These are phyloP conservation scores for Calidris pugnax DNA, from an alignment of 2,113 vertebrate species.

Conservation along the genomic window DNA sequence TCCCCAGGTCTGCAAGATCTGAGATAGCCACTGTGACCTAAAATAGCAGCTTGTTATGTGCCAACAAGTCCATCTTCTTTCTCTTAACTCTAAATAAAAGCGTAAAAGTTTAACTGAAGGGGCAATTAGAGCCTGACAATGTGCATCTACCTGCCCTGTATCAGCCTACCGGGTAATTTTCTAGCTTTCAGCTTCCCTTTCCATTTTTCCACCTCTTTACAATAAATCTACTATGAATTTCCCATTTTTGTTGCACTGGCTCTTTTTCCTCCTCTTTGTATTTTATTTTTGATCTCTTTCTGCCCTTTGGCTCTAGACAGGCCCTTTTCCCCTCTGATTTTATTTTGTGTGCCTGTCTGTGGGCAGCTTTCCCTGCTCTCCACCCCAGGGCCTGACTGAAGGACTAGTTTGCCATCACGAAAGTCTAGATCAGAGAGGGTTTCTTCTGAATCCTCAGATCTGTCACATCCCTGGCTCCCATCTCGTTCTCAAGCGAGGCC, in stretches of 20 bases:
- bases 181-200: not conserved
- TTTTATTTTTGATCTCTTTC: not conserved
- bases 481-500: rapidly evolving
- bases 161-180: not conserved
- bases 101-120: not conserved
- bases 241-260: not conserved
- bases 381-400: not conserved
- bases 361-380: not conserved
- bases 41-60: not conserved
- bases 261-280: not conserved
- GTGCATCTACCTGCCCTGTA: not conserved
- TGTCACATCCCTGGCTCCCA: not conserved
- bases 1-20: not conserved
- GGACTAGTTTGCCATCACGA: not conserved
- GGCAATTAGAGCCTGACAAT: not conserved
- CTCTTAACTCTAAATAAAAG: not conserved
- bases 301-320: not conserved
- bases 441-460: not conserved
- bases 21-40: not conserved
- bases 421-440: not conserved
- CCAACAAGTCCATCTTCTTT: not conserved
- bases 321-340: not conserved
- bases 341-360: not conserved
- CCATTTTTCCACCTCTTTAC: not conserved
- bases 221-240: not conserved